A percentile compares a stretch with the other conserved stretches of the same genome.
Conservation (phyloP, 2,888 invertebrate genomes). For the Celastrina argiolus region DNA sequence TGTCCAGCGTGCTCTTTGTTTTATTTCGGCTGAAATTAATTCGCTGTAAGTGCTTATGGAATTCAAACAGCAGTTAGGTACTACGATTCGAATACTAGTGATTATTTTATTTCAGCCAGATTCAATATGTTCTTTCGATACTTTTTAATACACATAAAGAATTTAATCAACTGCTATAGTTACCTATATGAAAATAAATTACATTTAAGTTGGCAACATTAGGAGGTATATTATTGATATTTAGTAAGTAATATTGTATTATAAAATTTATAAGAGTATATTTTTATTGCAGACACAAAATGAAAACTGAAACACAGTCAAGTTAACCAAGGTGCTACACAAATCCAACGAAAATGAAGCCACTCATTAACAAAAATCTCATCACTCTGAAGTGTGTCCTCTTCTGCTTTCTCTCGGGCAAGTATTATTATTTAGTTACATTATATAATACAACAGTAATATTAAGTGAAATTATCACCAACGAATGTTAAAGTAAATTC, state of each 20-base stretch:
- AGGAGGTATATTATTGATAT: too few species aligned
- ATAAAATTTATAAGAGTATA: background rate
- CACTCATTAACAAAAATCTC: constrained; percentile 81
- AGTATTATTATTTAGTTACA: constrained; percentile 37
- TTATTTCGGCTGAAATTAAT: background rate
- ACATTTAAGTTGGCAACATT: too few species aligned
- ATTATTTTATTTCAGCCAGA: background rate
- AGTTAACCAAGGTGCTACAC: constrained; percentile 34
- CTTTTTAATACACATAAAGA: too few species aligned
- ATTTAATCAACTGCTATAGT: too few species aligned
- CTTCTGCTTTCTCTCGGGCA: constrained; percentile 89
- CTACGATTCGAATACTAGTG: background rate
- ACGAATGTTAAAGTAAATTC: too few species aligned
- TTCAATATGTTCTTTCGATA: too few species aligned
- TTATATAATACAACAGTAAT: background rate
- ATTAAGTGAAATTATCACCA: too few species aligned
- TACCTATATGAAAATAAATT: too few species aligned
- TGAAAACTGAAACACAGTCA: constrained; percentile 38
- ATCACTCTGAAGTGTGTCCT: constrained; percentile 88
- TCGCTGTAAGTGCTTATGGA: background rate
- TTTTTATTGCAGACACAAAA: constrained; percentile 48
- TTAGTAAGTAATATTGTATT: too few species aligned
- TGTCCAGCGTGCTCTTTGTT: background rate
- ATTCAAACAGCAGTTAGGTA: too few species aligned
- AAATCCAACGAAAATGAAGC: constrained; percentile 48